Evolutionary conservation across 2,888 invertebrate genomes (phyloP), one percentile per base, ranked within the genome.

Genomic region (Mesorhabditis spiculigera): DNA sequence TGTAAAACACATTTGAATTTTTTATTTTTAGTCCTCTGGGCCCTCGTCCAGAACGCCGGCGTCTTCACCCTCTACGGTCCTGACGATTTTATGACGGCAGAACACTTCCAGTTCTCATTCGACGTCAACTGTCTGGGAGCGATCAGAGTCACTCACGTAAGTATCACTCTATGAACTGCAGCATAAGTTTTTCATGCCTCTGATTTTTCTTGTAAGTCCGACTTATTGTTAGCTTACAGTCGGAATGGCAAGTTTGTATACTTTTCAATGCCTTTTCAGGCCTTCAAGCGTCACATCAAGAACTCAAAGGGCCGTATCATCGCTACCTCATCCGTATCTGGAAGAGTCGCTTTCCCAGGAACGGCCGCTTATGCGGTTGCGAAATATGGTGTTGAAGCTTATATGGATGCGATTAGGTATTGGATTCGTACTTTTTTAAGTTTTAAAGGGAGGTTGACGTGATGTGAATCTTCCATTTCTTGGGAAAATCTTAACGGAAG

Each of bases 51-150:
- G n/a, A n/a, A n/a, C n/a, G n/a, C n/a, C n/a, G n/a, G n/a, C n/a
- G n/a, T n/a, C n/a, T n/a, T 94, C 91, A 78, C 78, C 5, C 91
- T 91, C 63, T 91, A 93, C 82, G 95, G 94, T 0, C 93, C 94
- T 86, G 93, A 92, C 84, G 95, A 95, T 86, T 94, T 95, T 93
- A 91, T 91, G 86, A 91, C 93, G 0, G 89, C 92, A 85, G 90
- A 91, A 64, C 92, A 92, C 81, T 90, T 91, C 85, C 90, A 78
- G 85, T 89, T 90, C 82, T 91, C 86, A 8, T 75, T 86, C 10
- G 86, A 87, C 13, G 91, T 94, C 5, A 96, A 96, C 88, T 87
- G 93, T n/a, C 86, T 92, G 74, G 95, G 95, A 44, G 78, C 78
- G n/a, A 81, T 84, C 66, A 70, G 84, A 16, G 77, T 78, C 13